phyloP scores from a whole-genome alignment of 2,113 vertebrate genomes.

The Microcebus griseorufus region DNA sequence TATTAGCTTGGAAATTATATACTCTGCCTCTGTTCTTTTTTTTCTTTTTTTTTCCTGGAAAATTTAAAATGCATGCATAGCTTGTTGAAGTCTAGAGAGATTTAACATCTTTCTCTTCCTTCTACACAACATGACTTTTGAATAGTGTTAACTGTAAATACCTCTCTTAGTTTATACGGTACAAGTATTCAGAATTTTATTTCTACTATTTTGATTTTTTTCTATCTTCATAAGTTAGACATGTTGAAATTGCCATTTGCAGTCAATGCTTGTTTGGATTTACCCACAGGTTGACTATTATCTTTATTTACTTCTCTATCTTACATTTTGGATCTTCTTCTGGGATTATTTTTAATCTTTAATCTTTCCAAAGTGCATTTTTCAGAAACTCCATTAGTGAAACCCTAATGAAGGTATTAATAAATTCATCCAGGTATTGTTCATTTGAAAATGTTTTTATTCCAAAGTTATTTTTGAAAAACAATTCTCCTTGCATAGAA shows the following conservation, averaged over 20 bases:
- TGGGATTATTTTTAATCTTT: neutral
- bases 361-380: neutral
- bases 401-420: neutral
- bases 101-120: neutral
- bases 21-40: neutral
- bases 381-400: neutral
- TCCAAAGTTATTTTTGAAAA: neutral
- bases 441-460: neutral
- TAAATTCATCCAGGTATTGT: neutral
- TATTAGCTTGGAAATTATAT: neutral
- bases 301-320: neutral
- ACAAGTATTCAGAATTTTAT: slow-evolving; percentile 22
- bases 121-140: neutral
- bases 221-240: neutral
- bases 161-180: neutral
- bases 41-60: neutral
- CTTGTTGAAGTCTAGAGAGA: neutral
- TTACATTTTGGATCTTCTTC: neutral
- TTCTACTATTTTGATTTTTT: neutral
- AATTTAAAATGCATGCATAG: neutral
- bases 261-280: neutral
- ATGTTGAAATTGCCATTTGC: neutral
- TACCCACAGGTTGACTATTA: neutral
- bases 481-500: neutral
- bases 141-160: neutral